These are phyloP conservation scores for Folsomia candida DNA, from an alignment of 2,888 invertebrate genomes.

Conservation along the genomic window DNA sequence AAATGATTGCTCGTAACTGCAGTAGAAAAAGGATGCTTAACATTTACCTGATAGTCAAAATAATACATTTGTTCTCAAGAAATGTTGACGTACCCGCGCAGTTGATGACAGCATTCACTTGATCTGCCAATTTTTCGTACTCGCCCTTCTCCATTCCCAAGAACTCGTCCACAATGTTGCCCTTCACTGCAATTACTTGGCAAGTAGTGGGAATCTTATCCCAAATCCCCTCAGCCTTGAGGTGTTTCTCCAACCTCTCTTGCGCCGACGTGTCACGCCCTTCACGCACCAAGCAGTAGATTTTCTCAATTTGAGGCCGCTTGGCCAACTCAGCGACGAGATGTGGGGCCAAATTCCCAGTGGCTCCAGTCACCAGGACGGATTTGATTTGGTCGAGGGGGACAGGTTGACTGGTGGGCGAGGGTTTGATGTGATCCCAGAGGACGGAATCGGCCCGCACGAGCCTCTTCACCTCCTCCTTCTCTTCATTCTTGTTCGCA, in stretches of 20 bases:
- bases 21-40: too few relatives aligned
- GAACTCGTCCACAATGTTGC: conserved; percentile 12
- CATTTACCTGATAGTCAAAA: too few relatives aligned
- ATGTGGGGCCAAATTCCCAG: conserved; percentile 19
- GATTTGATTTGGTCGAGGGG: neutral
- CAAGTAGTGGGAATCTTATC: neutral
- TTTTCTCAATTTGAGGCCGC: neutral
- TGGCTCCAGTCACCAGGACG: conserved; percentile 19
- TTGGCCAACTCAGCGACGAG: neutral
- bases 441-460: conserved; percentile 23
- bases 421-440: conserved; percentile 19
- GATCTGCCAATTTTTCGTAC: conserved; percentile 9
- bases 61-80: too few relatives aligned
- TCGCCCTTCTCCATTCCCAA: conserved; percentile 8
- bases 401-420: neutral
- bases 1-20: conserved; percentile 15
- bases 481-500: neutral
- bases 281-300: conserved; percentile 15
- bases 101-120: conserved; percentile 17
- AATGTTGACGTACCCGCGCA: conserved; percentile 13
- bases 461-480: conserved; percentile 12
- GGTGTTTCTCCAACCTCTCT: neutral
- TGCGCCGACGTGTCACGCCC: neutral
- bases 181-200: neutral
- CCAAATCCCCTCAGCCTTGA: conserved; percentile 4